A percentile compares a stretch with the other conserved stretches of the same genome.
Evolutionary conservation across 2,888 invertebrate genomes (phyloP).

Genomic region (Drosophila conformis): DNA sequence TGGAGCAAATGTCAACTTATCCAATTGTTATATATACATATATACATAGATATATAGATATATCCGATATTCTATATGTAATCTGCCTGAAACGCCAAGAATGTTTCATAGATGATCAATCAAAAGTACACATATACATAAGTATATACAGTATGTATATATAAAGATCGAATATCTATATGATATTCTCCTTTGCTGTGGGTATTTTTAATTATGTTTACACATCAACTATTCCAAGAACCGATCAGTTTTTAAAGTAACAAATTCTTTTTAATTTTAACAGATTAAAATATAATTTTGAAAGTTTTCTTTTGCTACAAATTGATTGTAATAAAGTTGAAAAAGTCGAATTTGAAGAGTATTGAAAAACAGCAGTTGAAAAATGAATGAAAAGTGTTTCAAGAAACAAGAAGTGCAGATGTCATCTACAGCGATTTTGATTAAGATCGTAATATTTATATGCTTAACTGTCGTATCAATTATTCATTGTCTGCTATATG

Average conservation of each 20-base stretch:
- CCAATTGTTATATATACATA: conserved; percentile 16
- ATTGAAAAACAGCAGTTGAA: neutral
- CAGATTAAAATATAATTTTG: neutral
- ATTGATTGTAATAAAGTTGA: neutral
- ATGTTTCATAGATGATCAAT: neutral
- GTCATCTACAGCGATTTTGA: too few species aligned
- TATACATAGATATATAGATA: neutral
- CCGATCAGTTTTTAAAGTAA: neutral
- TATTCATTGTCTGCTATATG: neutral
- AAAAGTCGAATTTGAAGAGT: neutral
- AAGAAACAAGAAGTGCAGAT: neutral
- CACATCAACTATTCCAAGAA: neutral
- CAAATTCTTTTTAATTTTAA: neutral
- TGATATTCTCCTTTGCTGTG: neutral
- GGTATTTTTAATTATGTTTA: neutral
- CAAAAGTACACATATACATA: neutral
- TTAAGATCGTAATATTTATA: too few species aligned
- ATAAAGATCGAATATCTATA: neutral
- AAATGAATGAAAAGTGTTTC: neutral
- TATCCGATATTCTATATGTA: neutral
- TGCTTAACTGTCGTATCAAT: neutral
- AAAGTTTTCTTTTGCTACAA: neutral
- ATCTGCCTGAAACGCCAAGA: neutral
- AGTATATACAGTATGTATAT: neutral
- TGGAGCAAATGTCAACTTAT: neutral